A percentile compares a stretch with the other conserved stretches of the same genome.
Evolutionary conservation across 1,140 invertebrate species (phyloP).

Genomic region (Cephus cinctus): DNA sequence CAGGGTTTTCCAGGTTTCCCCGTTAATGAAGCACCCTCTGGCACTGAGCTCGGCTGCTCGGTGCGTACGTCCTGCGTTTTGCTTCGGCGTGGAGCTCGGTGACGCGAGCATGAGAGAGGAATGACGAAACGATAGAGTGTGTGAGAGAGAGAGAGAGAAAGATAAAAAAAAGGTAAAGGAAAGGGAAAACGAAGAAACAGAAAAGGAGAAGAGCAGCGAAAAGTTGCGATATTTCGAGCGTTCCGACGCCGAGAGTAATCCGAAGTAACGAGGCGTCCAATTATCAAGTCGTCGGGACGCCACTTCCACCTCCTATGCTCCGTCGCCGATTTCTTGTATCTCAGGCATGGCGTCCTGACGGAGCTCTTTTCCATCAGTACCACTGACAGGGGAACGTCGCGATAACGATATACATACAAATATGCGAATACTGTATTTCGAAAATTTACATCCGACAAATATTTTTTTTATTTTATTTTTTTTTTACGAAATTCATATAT

Average conservation of each 20-base stretch:
- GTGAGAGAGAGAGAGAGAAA: slow-evolving; percentile 2
- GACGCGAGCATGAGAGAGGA: slow-evolving; percentile 5
- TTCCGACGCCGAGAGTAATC: slow-evolving; percentile 13
- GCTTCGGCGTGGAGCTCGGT: slow-evolving; percentile 15
- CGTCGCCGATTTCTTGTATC: background rate
- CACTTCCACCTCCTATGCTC: background rate
- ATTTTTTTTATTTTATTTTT: background rate
- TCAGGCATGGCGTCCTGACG: too few relatives aligned
- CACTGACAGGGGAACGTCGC: too few relatives aligned
- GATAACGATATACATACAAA: background rate
- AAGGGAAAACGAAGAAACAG: slow-evolving; percentile 9
- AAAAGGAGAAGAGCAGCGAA: slow-evolving; percentile 24
- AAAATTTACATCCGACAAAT: background rate
- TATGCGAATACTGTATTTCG: background rate
- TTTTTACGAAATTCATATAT: background rate
- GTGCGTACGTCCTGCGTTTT: background rate
- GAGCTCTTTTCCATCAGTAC: too few relatives aligned
- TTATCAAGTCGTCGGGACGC: slow-evolving; percentile 34
- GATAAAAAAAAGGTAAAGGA: slow-evolving; percentile 7
- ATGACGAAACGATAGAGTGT: slow-evolving; percentile 1
- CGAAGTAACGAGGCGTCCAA: slow-evolving; percentile 41
- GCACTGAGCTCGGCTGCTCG: slow-evolving; percentile 1
- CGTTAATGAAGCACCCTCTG: slow-evolving; percentile 32
- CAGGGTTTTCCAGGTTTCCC: slow-evolving; percentile 21
- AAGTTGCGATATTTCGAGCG: slow-evolving; percentile 17